These are phyloP conservation scores for Hippocampus guttulatus DNA, from an alignment of 2,113 vertebrate genomes.

Conservation along the genomic window DNA sequence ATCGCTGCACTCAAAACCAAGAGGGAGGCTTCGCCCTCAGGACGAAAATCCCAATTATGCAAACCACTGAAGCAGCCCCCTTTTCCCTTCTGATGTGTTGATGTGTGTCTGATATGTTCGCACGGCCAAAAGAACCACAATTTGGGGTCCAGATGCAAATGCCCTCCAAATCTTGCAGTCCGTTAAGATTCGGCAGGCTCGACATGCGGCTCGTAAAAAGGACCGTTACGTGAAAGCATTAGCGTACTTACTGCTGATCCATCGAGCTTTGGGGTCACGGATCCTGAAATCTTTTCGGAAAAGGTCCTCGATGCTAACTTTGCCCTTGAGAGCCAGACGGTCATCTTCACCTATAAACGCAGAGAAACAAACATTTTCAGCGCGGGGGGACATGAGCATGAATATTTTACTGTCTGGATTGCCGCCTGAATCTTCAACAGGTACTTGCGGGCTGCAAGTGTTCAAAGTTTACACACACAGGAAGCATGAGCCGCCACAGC, in stretches of 20 bases:
- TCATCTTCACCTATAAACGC: conserved; percentile 83
- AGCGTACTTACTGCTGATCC: conserved; percentile 86
- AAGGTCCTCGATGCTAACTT: conserved; percentile 85
- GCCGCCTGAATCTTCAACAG: not conserved
- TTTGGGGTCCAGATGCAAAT: no score
- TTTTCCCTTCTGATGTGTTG: not conserved
- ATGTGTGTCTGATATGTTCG: not conserved
- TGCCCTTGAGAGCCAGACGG: conserved; percentile 86
- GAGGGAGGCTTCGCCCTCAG: not conserved
- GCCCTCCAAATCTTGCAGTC: not conserved
- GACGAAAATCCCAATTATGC: not conserved
- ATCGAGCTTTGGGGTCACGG: conserved; percentile 87
- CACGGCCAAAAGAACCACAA: not conserved
- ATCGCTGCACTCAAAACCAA: not conserved
- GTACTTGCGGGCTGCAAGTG: not conserved
- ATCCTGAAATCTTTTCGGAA: conserved; percentile 86
- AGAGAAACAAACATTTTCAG: not conserved
- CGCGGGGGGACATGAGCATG: not conserved
- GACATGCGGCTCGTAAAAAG: not conserved
- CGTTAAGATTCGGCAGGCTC: not conserved
- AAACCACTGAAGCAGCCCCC: not conserved
- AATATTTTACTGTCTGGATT: no score
- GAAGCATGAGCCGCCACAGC: not conserved
- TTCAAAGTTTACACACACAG: not conserved
- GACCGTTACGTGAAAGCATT: not conserved